Evolutionary conservation across 2,797 vertebrate species (phyloP).

Genomic region (Caiman crocodilus): DNA sequence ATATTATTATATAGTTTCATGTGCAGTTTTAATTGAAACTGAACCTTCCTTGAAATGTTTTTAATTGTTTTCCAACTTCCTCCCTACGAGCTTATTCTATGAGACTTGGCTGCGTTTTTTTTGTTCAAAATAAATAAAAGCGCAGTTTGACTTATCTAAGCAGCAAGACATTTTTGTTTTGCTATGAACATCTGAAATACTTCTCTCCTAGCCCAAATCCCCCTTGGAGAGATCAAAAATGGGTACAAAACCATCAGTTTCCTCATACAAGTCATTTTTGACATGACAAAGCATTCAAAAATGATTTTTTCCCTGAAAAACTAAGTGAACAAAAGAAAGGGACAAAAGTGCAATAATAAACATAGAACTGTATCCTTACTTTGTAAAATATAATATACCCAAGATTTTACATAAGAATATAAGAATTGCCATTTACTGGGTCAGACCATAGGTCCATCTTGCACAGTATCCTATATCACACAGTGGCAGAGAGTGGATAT

Average conservation of each 20-base stretch:
- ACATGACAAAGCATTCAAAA: neutral
- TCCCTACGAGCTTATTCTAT: neutral
- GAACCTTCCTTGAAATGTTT: neutral
- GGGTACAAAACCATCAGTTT: neutral
- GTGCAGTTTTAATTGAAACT: neutral
- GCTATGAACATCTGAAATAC: neutral
- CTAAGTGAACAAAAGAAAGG: neutral
- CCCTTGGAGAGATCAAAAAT: neutral
- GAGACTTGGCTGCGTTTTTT: neutral
- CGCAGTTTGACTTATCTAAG: neutral
- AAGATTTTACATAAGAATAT: neutral
- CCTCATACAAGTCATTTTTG: neutral
- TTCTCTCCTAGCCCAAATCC: neutral
- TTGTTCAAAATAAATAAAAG: neutral
- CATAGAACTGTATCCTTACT: neutral
- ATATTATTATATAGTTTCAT: neutral
- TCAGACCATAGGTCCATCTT: no score
- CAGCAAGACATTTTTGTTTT: neutral
- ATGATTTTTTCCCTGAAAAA: neutral
- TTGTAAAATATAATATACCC: neutral
- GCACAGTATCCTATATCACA: no score
- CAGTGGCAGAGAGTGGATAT: no score
- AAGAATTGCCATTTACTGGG: no score
- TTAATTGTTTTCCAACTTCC: neutral
- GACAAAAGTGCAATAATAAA: neutral